A percentile compares a stretch with the other conserved stretches of the same genome.
These are phyloP conservation scores for Lucinisca nassula DNA, from an alignment of 2,888 invertebrate genomes.

Conservation along the genomic window DNA sequence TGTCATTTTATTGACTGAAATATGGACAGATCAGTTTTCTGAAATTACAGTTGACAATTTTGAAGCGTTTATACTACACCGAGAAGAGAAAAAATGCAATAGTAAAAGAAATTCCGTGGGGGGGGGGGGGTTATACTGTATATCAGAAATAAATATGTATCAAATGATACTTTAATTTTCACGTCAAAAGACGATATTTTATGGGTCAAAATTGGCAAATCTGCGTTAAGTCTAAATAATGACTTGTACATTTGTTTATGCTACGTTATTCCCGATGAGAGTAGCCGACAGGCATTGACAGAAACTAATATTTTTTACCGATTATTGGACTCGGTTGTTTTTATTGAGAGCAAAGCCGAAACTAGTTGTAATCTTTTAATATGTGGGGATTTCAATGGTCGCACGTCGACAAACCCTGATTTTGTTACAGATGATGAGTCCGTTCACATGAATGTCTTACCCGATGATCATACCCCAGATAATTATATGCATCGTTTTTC, in stretches of 20 bases:
- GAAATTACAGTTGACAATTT: too few relatives aligned
- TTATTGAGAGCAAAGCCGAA: not conserved
- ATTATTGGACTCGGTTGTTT: not conserved
- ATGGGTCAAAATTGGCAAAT: not conserved
- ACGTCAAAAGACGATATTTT: too few relatives aligned
- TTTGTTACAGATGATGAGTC: slow-evolving; percentile 21
- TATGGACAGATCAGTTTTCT: too few relatives aligned
- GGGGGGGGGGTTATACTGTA: too few relatives aligned
- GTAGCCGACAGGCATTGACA: not conserved
- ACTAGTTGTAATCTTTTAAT: not conserved
- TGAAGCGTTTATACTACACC: too few relatives aligned
- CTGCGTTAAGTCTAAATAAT: not conserved
- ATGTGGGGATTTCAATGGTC: not conserved
- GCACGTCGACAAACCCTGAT: not conserved
- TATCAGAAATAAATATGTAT: too few relatives aligned
- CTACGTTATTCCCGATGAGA: not conserved
- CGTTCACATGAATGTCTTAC: not conserved
- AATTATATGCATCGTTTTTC: not conserved
- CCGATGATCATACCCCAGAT: not conserved
- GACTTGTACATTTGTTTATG: not conserved
- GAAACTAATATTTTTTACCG: not conserved
- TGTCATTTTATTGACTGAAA: too few relatives aligned
- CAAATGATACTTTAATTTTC: too few relatives aligned
- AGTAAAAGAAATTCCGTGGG: too few relatives aligned
- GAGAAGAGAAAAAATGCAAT: too few relatives aligned